Percentiles rank a stretch among this genome's conserved stretches.
These are phyloP conservation scores for Chloroclysta siterata DNA, from an alignment of 2,888 invertebrate species.

Conservation along the genomic window DNA sequence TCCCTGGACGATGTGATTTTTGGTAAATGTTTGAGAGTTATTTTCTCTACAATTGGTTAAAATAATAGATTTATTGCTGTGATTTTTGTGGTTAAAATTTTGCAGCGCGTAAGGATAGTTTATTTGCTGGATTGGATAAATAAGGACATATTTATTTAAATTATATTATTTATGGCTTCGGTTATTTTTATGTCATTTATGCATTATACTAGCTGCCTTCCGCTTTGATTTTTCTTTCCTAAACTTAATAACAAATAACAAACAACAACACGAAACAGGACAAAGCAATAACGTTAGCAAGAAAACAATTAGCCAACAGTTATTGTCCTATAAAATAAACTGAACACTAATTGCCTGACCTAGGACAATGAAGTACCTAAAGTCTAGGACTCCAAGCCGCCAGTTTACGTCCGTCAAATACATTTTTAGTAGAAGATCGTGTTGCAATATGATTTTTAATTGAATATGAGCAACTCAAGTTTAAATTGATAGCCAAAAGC, in stretches of 20 bases:
- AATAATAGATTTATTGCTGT: not conserved
- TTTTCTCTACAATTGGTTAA: constrained; percentile 15
- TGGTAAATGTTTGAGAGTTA: constrained; percentile 29
- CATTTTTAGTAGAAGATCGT: not conserved
- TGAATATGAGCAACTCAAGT: too few relatives aligned
- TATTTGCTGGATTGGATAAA: too few relatives aligned
- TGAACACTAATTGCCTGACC: constrained; percentile 24
- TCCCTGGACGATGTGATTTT: constrained; percentile 23
- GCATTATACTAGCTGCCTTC: too few relatives aligned
- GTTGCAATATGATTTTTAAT: not conserved
- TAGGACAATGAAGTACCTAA: not conserved
- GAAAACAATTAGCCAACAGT: constrained; percentile 1
- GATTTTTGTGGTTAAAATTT: not conserved
- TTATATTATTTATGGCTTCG: too few relatives aligned
- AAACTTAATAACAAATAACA: not conserved
- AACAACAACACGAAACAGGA: not conserved
- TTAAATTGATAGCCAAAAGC: too few relatives aligned
- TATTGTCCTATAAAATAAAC: constrained; percentile 14
- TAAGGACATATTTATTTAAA: too few relatives aligned
- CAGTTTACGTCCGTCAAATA: not conserved
- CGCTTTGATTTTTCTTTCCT: too few relatives aligned
- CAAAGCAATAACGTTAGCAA: not conserved
- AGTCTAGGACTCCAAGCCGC: not conserved
- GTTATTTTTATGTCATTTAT: too few relatives aligned
- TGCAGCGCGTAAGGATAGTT: too few relatives aligned